Base-by-base conservation (phyloP, 2,113 vertebrate species). In the Tenrec ecaudatus region DNA sequence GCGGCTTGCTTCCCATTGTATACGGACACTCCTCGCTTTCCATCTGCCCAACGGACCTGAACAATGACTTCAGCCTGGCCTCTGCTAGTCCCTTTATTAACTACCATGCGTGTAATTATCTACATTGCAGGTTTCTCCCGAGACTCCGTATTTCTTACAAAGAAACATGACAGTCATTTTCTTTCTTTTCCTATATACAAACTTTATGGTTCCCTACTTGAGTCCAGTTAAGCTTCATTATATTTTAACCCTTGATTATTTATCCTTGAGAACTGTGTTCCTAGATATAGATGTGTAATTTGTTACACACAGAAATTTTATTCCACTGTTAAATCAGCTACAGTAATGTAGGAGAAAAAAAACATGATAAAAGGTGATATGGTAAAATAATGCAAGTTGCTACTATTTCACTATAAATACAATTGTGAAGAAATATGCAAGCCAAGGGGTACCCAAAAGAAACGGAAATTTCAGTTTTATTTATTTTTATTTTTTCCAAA, bases 131-230 rank as follows among this genome's bases (percentile, higher is more conserved):
- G 6, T 80, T 95, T 93, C 89, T 97, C 87, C 91, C 33, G 86
- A 97, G 96, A 97, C 27, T 94, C 94, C 60, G 58, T 77, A 92
- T 94, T 84, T 94, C 53, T 90, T 88, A 83, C 38, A 84, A 38
- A 94, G 82, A 91, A 95, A 43, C 23, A 89, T 60, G n/a, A 68
- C 53, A 81, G 12, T 73, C 22, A 78, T 91, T 89, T 47, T 82
- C 73, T 66, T 79, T 53, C 15, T n/a, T 90, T 92, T 90, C 81
- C 62, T 93, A 62, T 23, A 88, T 82, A 60, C 71, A 81, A 80
- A 92, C 23, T 38, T 85, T 73, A 69, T 79, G 17, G 5, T 53
- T 91, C 11, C 33, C 80, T 84, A 75, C 93, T 89, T 94, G 20
- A 36, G 73, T 62, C 22, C 3, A 82, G 9, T 43, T 82, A 47